Percentiles rank a stretch among this genome's conserved stretches.
phyloP scores from a whole-genome alignment of 2,113 vertebrate species.

The Thalassarche chlororhynchos region DNA sequence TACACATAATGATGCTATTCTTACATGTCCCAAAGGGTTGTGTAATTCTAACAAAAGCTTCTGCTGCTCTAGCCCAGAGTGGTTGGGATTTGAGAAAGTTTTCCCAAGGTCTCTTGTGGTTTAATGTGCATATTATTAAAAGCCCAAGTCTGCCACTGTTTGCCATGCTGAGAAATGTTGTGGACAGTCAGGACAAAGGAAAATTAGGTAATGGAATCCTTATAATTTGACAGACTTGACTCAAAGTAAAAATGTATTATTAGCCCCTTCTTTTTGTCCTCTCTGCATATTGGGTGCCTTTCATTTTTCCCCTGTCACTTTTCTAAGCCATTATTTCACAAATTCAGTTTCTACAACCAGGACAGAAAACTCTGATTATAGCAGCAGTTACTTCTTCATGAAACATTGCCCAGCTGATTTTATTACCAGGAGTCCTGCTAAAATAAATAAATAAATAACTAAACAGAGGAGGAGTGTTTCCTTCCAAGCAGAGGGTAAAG shows the following conservation, averaged over 20 bases:
- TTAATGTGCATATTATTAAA: background rate
- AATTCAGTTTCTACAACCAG: background rate
- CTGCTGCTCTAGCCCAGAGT: background rate
- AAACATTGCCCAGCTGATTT: background rate
- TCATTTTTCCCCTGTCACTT: background rate
- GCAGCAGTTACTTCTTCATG: background rate
- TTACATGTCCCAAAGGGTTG: background rate
- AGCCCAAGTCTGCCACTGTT: background rate
- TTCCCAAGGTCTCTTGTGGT: background rate
- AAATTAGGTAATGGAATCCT: background rate
- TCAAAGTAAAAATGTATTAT: background rate
- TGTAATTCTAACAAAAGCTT: background rate
- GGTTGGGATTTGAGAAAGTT: background rate
- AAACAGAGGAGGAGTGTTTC: background rate
- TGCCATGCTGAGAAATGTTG: background rate
- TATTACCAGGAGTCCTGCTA: background rate
- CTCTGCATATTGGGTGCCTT: background rate
- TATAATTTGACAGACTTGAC: background rate
- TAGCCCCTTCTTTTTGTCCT: background rate
- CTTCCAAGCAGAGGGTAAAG: background rate
- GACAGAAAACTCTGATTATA: background rate
- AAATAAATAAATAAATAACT: background rate
- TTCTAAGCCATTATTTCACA: background rate
- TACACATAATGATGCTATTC: background rate
- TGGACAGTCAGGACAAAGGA: background rate